Evolutionary conservation across 2,888 invertebrate species (phyloP).

Genomic region (Camptogramma bilineatum): DNA sequence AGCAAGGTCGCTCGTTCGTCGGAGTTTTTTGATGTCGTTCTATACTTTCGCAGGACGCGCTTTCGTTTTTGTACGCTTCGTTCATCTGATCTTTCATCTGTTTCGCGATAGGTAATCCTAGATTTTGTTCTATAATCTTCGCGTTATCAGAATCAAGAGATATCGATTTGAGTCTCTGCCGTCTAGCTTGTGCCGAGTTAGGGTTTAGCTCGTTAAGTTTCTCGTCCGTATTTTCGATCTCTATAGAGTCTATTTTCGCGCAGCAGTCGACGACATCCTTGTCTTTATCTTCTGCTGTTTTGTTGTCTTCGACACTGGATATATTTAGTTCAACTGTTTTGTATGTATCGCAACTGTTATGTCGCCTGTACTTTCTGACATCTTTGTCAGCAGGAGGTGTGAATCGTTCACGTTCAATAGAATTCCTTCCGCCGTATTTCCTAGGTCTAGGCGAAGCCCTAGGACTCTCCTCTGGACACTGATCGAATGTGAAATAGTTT

Average conservation of each 20-base stretch:
- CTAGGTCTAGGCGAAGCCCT: constrained; percentile 66
- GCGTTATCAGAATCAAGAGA: constrained; percentile 85
- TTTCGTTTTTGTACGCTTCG: constrained; percentile 77
- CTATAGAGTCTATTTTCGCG: constrained; percentile 67
- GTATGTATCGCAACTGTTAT: constrained; percentile 79
- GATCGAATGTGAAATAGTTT: constrained; percentile 79
- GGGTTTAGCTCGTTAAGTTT: constrained; percentile 61
- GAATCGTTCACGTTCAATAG: constrained; percentile 73
- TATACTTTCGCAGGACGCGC: constrained; percentile 76
- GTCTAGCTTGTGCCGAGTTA: constrained; percentile 72
- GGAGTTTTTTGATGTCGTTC: constrained; percentile 69
- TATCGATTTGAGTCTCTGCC: constrained; percentile 84
- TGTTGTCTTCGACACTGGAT: constrained; percentile 65
- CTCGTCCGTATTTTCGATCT: constrained; percentile 65
- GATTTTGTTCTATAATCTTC: constrained; percentile 84
- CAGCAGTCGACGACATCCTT: constrained; percentile 76
- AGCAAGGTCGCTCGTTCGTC: constrained; percentile 65
- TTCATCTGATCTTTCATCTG: constrained; percentile 83
- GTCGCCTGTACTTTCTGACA: constrained; percentile 70
- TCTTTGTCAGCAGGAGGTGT: constrained; percentile 79
- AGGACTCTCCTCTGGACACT: constrained; percentile 58
- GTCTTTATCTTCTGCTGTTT: constrained; percentile 52
- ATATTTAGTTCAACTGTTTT: constrained; percentile 72
- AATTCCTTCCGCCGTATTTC: constrained; percentile 76
- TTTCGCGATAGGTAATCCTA: constrained; percentile 83